Evolutionary conservation across 1,140 invertebrate genomes (phyloP), one percentile per base, ranked within the genome.

Genomic region (Daktulosphaira vitifoliae): DNA sequence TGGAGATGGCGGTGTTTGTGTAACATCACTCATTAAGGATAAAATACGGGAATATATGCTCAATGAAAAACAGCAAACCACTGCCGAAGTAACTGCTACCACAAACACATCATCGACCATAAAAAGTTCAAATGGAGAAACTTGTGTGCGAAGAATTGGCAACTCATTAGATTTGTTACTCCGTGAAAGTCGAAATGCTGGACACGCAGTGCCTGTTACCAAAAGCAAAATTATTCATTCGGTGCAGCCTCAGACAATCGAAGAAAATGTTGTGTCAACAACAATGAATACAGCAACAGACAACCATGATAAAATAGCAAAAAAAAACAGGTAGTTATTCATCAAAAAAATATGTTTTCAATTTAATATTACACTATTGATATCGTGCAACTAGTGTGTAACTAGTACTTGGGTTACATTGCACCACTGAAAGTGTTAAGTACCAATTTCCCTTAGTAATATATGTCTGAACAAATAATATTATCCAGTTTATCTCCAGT

Each of bases 41-140:
- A 68, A 68, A 23, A 68, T 68, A 20, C 64, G 67, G 13, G 67
- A 68, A 49, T 68, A 68, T 48, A 68, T 68, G 67, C 44, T 68
- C 20, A 62, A 65, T 33, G 67, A 62, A 15, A 37, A 65, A 29
- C 25, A 50, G 2, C 59, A 51, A 6, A 48, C 44, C 20, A 16
- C 38, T 5, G 52, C 54, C 33, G 5, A 33, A 6, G 23, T 15
- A 44, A 48, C 2, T 13, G 15, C n/a, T 18, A 46, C 22, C 33
- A 39, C 33, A 16, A 9, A 11, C 16, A 37, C 39, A 22, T 20
- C 23, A 29, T 5, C 15, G 22, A n/a, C 42, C 25, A 56, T 6
- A 16, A 42, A 42, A 39, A 38, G 9, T n/a, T 38, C 25, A 38
- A 50, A 18, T 44, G 18, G 13, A 8, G 59, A n/a, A 4, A 50